Conservation (phyloP, 1,140 invertebrate genomes). For the Calosoma granatense region DNA sequence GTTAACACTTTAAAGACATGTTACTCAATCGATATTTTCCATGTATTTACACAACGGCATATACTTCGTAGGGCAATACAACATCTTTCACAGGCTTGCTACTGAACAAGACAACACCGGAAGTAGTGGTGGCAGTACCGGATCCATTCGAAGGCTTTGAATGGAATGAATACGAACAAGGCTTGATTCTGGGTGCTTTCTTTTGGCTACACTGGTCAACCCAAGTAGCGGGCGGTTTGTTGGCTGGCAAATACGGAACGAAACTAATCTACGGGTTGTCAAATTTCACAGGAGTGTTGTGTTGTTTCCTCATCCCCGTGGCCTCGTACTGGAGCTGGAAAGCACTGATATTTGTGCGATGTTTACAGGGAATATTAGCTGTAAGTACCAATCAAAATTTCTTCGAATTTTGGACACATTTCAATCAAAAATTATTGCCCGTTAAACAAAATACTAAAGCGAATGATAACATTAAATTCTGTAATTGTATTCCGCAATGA, state of each 20-base stretch:
- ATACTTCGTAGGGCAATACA: too few relatives aligned
- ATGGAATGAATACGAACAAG: conserved; percentile 61
- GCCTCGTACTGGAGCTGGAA: conserved; percentile 48
- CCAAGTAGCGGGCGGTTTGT: conserved; percentile 63
- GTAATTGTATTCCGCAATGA: too few relatives aligned
- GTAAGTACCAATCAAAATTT: too few relatives aligned
- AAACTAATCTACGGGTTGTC: conserved; percentile 59
- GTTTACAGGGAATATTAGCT: conserved; percentile 61
- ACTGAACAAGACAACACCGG: too few relatives aligned
- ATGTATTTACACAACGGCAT: too few relatives aligned
- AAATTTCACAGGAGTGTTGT: conserved; percentile 55
- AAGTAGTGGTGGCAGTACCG: too few relatives aligned
- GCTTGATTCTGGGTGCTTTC: conserved; percentile 57
- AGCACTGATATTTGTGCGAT: conserved; percentile 50
- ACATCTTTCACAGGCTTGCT: too few relatives aligned
- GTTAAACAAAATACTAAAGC: too few relatives aligned
- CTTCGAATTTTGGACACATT: too few relatives aligned
- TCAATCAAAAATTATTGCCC: conserved; percentile 8
- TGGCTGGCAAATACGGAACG: conserved; percentile 58
- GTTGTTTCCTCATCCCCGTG: conserved; percentile 59
- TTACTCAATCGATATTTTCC: too few relatives aligned
- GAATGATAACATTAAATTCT: too few relatives aligned
- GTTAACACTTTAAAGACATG: too few relatives aligned
- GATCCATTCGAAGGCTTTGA: conserved; percentile 32
- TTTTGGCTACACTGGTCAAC: conserved; percentile 64